Evolutionary conservation across 2,888 invertebrate genomes (phyloP), one percentile per base, ranked within the genome.

Genomic region (Catocala sponsa): DNA sequence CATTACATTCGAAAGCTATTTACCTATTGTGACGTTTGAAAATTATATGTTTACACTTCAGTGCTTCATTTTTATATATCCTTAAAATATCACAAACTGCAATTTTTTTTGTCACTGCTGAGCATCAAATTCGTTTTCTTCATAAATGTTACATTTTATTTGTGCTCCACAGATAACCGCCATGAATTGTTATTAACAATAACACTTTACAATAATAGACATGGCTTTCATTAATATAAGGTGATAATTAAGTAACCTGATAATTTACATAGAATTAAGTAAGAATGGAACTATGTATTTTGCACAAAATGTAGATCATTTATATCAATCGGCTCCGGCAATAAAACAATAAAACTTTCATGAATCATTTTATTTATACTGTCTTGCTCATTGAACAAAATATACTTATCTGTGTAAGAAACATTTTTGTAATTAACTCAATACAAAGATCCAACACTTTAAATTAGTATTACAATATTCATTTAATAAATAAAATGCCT

Each of bases 401-500:
- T 43, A 56, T 56, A 46, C 9, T 13, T 9, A 13, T 53, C 15
- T 52, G 11, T 58, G 12, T 52, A 6, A 32, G 46, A 47, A 0
- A n/a, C 11, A 32, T 41, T 32, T 12, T 51, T 46, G 33, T 15
- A 10, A 44, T 35, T 9, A 63, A 49, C 52, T 50, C 52, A 42
- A 55, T 54, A 52, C 32, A 41, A 51, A 42, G 38, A 44, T 13
- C 41, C 60, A 41, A 46, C 33, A 25, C 35, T 55, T 52, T 65
- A 64, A 69, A 63, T 60, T 66, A 69, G 51, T 63, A 58, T 58
- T 49, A 61, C 62, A 65, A 62, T 50, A 57, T 62, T 65, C 61
- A 74, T 69, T 69, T 63, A 66, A 52, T 71, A 58, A 74, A 67
- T 65, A 74, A 67, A 67, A 33, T 56, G 54, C 64, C 54, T 72